Evolutionary conservation across 35 echinoderm and acorn worm species (phyloP).

Genomic region (Patiria miniata): DNA sequence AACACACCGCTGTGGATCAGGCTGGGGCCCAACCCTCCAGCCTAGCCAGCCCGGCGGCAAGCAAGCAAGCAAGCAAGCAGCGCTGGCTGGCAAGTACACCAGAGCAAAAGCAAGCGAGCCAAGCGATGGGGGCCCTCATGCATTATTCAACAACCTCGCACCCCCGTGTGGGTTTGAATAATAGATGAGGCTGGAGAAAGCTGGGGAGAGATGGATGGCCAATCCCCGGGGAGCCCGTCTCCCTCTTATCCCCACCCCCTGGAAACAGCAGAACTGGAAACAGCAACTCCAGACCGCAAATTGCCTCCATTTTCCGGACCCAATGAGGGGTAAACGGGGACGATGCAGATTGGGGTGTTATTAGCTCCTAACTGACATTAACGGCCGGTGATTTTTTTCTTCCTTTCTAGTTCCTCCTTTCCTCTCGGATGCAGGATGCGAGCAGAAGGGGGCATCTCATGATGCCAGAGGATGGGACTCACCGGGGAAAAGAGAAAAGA

Average conservation of each 20-base stretch:
- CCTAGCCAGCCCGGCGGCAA: too few relatives aligned
- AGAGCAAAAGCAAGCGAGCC: too few relatives aligned
- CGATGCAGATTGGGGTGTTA: conserved; percentile 2
- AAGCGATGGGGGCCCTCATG: neutral
- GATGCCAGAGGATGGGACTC: neutral
- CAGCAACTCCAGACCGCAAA: conserved; percentile 8
- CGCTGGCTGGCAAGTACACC: too few relatives aligned
- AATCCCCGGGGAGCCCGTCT: neutral
- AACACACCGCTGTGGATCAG: neutral
- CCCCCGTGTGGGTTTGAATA: conserved; percentile 20
- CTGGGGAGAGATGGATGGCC: neutral
- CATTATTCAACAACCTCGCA: conserved; percentile 28
- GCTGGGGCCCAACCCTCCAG: too few relatives aligned
- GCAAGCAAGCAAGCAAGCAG: too few relatives aligned
- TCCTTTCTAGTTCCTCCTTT: too few relatives aligned
- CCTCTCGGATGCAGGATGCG: too few relatives aligned
- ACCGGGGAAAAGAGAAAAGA: neutral
- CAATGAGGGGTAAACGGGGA: conserved; percentile 16
- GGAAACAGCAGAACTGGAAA: neutral
- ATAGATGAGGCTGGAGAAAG: neutral
- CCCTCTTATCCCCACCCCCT: neutral
- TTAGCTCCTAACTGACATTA: conserved; percentile 6
- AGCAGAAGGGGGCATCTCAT: too few relatives aligned
- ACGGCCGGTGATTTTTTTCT: neutral
- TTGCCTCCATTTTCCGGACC: conserved; percentile 2